phyloP scores from a whole-genome alignment of 1,140 invertebrate genomes.

The Neoseiulus cucumeris region DNA sequence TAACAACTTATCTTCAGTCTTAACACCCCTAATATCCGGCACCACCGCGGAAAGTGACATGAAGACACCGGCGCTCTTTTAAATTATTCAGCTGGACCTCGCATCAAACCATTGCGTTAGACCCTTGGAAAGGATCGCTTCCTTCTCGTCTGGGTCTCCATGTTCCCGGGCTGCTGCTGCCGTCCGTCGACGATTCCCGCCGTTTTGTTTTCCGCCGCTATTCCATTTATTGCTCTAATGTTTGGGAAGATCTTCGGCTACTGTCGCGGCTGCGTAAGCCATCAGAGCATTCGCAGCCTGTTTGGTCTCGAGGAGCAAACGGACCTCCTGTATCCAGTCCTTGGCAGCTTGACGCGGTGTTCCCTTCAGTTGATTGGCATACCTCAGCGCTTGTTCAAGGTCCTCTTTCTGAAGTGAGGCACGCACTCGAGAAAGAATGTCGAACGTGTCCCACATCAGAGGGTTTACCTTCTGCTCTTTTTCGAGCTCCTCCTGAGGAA shows the following conservation, averaged over 20 bases:
- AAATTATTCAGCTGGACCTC: not conserved
- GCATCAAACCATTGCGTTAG: not conserved
- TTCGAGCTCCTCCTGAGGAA: slow-evolving; percentile 26
- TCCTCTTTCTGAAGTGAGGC: slow-evolving; percentile 67
- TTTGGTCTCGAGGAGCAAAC: slow-evolving; percentile 62
- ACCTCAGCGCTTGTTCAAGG: slow-evolving; percentile 57
- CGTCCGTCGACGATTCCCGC: not conserved
- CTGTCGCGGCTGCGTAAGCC: slow-evolving; percentile 44
- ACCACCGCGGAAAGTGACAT: too few species aligned
- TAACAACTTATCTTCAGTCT: not conserved
- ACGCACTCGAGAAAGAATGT: slow-evolving; percentile 60
- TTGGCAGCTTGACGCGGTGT: slow-evolving; percentile 54
- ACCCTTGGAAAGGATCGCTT: not conserved
- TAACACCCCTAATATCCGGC: not conserved
- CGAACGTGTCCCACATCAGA: slow-evolving; percentile 52
- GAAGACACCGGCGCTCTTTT: not conserved
- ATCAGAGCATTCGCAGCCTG: slow-evolving; percentile 67
- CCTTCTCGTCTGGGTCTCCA: not conserved
- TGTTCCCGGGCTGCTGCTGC: not conserved
- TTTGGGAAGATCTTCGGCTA: slow-evolving; percentile 22
- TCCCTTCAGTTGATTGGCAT: slow-evolving; percentile 71
- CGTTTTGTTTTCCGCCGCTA: too few species aligned
- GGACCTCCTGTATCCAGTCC: slow-evolving; percentile 68
- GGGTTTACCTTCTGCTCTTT: slow-evolving; percentile 23
- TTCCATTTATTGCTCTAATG: not conserved